Base-by-base conservation (phyloP, 2,888 invertebrate species). In the Lampropteryx suffumata region DNA sequence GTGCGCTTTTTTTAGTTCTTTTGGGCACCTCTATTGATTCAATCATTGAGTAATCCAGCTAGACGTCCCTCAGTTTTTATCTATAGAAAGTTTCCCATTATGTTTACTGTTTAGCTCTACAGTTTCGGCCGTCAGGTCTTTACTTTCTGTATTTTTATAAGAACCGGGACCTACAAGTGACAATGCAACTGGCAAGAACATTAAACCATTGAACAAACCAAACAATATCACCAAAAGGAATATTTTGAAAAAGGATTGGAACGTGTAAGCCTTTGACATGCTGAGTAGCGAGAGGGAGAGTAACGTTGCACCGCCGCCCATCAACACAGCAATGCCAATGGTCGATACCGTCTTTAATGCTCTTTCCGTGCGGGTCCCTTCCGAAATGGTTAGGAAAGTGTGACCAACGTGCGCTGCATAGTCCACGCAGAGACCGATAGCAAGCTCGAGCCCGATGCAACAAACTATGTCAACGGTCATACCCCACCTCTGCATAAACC, bases 371-470 rank as follows among this genome's bases (percentile, higher is more conserved):
- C 86, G 86, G 24, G 86, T 73, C 0, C 92, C 92, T 32, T 91
- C 83, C 11, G 85, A 79, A 11, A 91, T 81, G 1, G 94, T 94
- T 64, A 96, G 90, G 76, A 96, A 96, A 2, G 95, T 94, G 71
- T 96, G 96, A 0, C 95, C 95, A 4, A 95, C 93, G 70, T 95
- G 95, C 1, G 95, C 94, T 0, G 96, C 95, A 66, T 96, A 96
- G 79, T 97, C 96, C 0, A 96, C 95, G 68, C 96, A 95, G 41
- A 97, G 85, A 40, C 96, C 96, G 54, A 96, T 94, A 2, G 95
- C 95, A 26, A 96, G 85, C 67, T 96, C 95, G 8, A 96, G 84
- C 21, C 94, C 95, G 46, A 96, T 95, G 70, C 96, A 95, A 43
- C 96, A 94, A 7, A 95, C 94, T 42, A 95, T 92, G 74, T 96